A percentile compares a stretch with the other conserved stretches of the same genome.
These are phyloP conservation scores for Eupelmus urozonus DNA, from an alignment of 2,888 invertebrate species.

Conservation along the genomic window DNA sequence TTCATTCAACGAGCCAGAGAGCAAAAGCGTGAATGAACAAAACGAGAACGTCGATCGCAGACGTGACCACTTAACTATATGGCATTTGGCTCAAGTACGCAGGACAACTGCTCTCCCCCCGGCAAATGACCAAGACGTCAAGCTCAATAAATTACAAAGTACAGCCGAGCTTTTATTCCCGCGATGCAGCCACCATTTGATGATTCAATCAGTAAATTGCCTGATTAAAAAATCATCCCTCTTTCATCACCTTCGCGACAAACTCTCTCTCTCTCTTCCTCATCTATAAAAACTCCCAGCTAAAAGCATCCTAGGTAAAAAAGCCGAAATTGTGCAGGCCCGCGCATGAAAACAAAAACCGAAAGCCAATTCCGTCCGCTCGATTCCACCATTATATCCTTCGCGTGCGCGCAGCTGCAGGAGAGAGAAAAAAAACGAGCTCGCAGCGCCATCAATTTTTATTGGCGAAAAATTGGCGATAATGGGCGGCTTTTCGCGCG, in stretches of 20 bases:
- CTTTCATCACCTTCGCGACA: too few species aligned
- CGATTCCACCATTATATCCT: too few species aligned
- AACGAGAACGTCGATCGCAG: not conserved
- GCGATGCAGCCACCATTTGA: too few species aligned
- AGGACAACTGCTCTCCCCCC: not conserved
- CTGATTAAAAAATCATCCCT: too few species aligned
- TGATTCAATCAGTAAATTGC: too few species aligned
- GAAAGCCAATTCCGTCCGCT: too few species aligned
- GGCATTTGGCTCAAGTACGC: not conserved
- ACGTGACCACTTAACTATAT: conserved; percentile 7
- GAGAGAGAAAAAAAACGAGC: not conserved
- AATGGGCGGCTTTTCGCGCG: conserved; percentile 33
- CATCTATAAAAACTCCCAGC: too few species aligned
- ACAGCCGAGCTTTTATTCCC: not conserved
- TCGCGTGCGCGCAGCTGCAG: not conserved
- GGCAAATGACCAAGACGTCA: not conserved
- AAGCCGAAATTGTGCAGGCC: too few species aligned
- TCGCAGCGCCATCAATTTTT: conserved; percentile 7
- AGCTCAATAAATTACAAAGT: not conserved
- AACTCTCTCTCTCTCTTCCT: too few species aligned
- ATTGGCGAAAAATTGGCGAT: conserved; percentile 32
- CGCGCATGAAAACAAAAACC: too few species aligned
- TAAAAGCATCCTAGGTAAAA: too few species aligned
- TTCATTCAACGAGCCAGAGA: not conserved
- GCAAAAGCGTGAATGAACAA: not conserved